Evolutionary conservation across 92 coral and sea anemone species (phyloP).

Genomic region (Porites divaricata): DNA sequence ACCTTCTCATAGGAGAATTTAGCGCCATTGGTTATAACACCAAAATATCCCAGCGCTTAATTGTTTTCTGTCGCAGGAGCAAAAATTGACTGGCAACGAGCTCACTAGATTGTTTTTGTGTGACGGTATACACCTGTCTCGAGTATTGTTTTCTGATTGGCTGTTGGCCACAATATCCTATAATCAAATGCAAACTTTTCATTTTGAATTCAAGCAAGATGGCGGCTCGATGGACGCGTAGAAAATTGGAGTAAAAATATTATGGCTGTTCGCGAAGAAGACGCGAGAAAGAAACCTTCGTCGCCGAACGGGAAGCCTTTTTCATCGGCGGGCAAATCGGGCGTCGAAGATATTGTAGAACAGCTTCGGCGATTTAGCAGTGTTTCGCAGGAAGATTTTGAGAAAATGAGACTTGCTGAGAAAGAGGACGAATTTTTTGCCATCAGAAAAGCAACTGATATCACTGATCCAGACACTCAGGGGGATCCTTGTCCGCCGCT

Average conservation of each 20-base stretch:
- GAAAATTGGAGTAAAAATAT: slow-evolving; percentile 42
- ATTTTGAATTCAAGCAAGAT: slow-evolving; percentile 84
- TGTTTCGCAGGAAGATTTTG: slow-evolving; percentile 98
- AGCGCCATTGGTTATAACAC: slow-evolving; percentile 48
- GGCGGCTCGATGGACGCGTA: slow-evolving; percentile 82
- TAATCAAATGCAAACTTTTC: slow-evolving; percentile 87
- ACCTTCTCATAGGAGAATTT: slow-evolving; percentile 15
- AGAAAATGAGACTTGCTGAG: slow-evolving; percentile 98
- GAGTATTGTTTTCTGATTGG: slow-evolving; percentile 58
- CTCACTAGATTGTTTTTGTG: slow-evolving; percentile 74
- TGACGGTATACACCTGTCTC: slow-evolving; percentile 80
- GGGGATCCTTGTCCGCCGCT: slow-evolving; percentile 95
- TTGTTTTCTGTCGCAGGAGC: slow-evolving; percentile 82
- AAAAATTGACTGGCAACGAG: slow-evolving; percentile 82
- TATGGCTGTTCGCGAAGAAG: slow-evolving; percentile 88
- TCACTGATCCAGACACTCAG: slow-evolving; percentile 94
- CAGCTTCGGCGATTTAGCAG: slow-evolving; percentile 94
- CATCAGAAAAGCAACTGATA: slow-evolving; percentile 96
- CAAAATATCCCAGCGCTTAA: slow-evolving; percentile 66
- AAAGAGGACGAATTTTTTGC: slow-evolving; percentile 97
- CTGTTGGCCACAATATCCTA: slow-evolving; percentile 67
- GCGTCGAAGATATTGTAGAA: slow-evolving; percentile 79
- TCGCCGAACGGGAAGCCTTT: slow-evolving; percentile 83
- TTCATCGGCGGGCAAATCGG: slow-evolving; percentile 55
- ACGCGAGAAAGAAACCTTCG: slow-evolving; percentile 57